These are phyloP conservation scores for Pterocles gutturalis DNA, from an alignment of 2,113 vertebrate genomes.

Conservation along the genomic window DNA sequence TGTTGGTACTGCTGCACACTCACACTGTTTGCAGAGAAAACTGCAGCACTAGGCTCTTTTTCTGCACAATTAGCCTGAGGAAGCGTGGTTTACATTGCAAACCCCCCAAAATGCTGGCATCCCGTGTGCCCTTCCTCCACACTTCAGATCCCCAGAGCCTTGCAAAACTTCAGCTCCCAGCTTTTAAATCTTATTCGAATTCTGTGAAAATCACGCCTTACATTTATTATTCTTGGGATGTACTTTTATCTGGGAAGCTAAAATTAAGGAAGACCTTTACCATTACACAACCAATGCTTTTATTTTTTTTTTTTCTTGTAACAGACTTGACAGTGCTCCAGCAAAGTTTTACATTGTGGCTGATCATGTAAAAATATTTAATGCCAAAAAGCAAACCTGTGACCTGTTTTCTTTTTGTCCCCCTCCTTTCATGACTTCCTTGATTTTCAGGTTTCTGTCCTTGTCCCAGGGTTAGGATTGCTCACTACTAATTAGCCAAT, in stretches of 20 bases:
- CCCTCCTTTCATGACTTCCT: background rate
- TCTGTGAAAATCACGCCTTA: accelerated
- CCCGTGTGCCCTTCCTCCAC: background rate
- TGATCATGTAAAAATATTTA: accelerated
- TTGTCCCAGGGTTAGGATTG: conserved; percentile 30
- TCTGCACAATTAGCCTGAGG: conserved; percentile 48
- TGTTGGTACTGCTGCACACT: conserved; percentile 12
- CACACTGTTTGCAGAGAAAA: background rate
- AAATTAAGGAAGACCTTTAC: background rate
- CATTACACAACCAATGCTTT: no score
- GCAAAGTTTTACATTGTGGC: background rate
- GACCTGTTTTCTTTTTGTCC: background rate
- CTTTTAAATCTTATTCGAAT: background rate
- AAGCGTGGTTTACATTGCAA: background rate
- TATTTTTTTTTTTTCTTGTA: background rate
- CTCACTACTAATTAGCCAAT: conserved; percentile 69
- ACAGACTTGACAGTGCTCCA: background rate
- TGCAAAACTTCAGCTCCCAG: background rate
- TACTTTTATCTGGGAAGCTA: background rate
- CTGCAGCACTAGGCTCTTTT: conserved; percentile 59
- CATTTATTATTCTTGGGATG: background rate
- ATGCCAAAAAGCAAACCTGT: background rate
- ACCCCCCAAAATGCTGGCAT: background rate
- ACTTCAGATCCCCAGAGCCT: background rate
- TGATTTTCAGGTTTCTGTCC: conserved; percentile 1